Evolutionary conservation across 2,888 invertebrate species (phyloP), one percentile per base, ranked within the genome.

Genomic region (Eilema caniola): DNA sequence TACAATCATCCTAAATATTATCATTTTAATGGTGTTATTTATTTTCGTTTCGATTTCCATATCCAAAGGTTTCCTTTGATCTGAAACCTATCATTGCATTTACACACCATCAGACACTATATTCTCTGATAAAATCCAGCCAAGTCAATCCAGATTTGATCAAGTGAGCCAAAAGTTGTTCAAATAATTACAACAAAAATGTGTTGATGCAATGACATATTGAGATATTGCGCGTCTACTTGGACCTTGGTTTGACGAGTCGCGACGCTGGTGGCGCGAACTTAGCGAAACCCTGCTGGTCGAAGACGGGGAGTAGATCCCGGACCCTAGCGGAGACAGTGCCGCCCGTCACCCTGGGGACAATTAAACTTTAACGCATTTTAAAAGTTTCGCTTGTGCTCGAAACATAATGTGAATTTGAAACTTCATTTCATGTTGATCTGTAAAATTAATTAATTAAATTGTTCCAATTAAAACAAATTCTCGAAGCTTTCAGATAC

Each of bases 261-360:
- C 98, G 97, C 81, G 97, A 98, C 56, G 97, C 96, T 71, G 98
- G 98, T 66, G 98, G 97, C 37, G 98, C 97, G 86, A 98, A 96
- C 94, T 98, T 97, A 85, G 97, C 96, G 93, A 98, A 98, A n/a
- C 98, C 98, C 79, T 98, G 96, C 84, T 98, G 97, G 92, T 98
- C 98, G 90, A 98, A 98, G 66, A 98, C 98, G 41, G 98, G 98
- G 81, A 98, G 95, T 71, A 97, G 91, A 84, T 97, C 97, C 73
- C 97, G 96, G 66, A 97, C 97, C 83, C 97, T 95, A 80, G 97
- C 96, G 33, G 97, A 96, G 70, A 97, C 92, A 62, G 96, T 96
- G 62, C 97, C 96, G 74, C 97, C 97, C 67, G 96, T 94, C 89
- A 97, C 96, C 93, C 97, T 97, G 90, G 78, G 85, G 77, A 83